Evolutionary conservation across 2,888 invertebrate species (phyloP), one percentile per base, ranked within the genome.

Genomic region (Morpho deidamia): DNA sequence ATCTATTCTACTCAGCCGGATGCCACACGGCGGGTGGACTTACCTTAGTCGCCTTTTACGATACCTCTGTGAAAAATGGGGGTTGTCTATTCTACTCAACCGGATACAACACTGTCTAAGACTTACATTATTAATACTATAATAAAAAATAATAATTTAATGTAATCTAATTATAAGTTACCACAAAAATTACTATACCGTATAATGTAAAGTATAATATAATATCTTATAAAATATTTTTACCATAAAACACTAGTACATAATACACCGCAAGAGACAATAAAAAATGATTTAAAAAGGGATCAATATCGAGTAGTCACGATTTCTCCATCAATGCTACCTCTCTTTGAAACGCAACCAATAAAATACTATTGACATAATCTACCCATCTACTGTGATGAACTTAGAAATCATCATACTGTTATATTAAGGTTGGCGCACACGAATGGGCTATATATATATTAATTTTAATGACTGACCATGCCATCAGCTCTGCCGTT

Each of bases 271-370:
- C 11, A 34, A 40, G 39, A 45, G 34, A 45, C 8, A 40, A 34
- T 33, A 55, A 65, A 66, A 67, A 66, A 62, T 64, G 59, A 61
- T 60, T 65, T 62, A 68, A 70, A 71, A 62, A 69, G 43, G 64
- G 74, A 74, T 73, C 49, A 1, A 56, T 66, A 74, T 76, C 75
- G 44, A 45, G 11, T 9, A 53, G 67, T 76, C 75, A 76, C 75
- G 76, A 71, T 61, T 71, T 67, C 59, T 57, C 70, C 69, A 71
- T 74, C 67, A 72, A 66, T 51, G 58, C 43, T 50, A 51, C 55
- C 57, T 53, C 57, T 56, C 56, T 63, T 61, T 57, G 58, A 62
- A 64, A 61, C 59, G 66, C 56, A 60, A 58, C 60, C 63, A 60
- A 64, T 62, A 65, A 66, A 71, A 67, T 58, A 60, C 59, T 71